Percentiles rank a stretch among this genome's conserved stretches.
Conservation (phyloP, 1,140 invertebrate genomes). For the Colletes gigas region DNA sequence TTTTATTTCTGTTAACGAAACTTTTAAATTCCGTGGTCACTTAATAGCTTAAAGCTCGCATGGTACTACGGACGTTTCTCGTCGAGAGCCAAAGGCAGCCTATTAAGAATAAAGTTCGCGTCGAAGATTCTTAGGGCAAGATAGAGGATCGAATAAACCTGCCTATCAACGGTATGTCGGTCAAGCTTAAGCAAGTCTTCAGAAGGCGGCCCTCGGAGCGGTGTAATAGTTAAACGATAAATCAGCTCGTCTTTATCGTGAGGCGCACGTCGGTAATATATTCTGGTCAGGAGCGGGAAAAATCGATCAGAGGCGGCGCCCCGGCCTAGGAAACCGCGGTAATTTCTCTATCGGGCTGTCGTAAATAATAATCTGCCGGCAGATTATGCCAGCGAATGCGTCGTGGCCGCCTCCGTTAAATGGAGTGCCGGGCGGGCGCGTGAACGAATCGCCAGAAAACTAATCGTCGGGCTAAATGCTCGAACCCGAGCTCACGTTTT, state of each 20-base stretch:
- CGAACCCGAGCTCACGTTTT: background rate
- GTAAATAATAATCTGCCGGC: conserved; percentile 35
- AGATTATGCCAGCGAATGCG: background rate
- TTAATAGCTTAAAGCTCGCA: no score
- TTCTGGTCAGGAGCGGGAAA: background rate
- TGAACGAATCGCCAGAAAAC: background rate
- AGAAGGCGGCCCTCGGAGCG: background rate
- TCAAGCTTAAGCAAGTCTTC: conserved; percentile 30
- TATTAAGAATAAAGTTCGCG: conserved; percentile 3
- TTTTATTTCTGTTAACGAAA: no score
- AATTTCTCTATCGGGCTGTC: conserved; percentile 36
- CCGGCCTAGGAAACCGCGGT: conserved; percentile 19
- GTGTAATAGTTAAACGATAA: conserved; percentile 41
- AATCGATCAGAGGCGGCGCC: conserved; percentile 19
- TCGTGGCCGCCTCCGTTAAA: background rate
- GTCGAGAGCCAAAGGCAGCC: background rate
- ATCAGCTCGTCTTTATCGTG: conserved; percentile 41
- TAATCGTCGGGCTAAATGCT: background rate
- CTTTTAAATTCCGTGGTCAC: no score
- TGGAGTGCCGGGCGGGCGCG: background rate
- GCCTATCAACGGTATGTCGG: conserved; percentile 38
- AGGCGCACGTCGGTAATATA: conserved; percentile 31
- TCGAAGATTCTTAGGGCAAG: conserved; percentile 5
- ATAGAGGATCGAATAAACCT: conserved; percentile 29
- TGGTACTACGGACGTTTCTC: no score